These are phyloP conservation scores for Cremastinae sp. DNA, from an alignment of 2,888 invertebrate species.

Conservation along the genomic window DNA sequence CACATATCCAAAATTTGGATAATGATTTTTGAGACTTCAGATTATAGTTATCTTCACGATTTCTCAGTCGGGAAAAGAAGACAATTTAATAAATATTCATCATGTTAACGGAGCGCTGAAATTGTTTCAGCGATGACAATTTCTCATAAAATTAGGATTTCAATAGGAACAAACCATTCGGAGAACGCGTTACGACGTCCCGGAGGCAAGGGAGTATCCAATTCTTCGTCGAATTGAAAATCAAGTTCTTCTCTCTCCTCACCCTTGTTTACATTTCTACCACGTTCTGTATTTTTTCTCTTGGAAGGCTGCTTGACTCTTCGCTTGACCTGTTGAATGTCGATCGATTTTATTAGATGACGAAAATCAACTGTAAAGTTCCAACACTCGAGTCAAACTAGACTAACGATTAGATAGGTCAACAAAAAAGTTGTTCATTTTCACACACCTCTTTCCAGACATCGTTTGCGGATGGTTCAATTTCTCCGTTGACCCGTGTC, in stretches of 20 bases:
- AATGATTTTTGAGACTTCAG: slow-evolving; percentile 52
- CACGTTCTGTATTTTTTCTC: slow-evolving; percentile 72
- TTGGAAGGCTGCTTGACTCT: slow-evolving; percentile 77
- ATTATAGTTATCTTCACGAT: slow-evolving; percentile 61
- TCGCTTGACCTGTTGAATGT: slow-evolving; percentile 78
- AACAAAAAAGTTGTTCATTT: slow-evolving; percentile 18
- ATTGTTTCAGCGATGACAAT: background rate
- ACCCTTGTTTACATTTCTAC: slow-evolving; percentile 67
- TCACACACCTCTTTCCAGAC: slow-evolving; percentile 83
- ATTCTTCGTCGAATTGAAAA: slow-evolving; percentile 98
- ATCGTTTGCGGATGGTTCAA: slow-evolving; percentile 75
- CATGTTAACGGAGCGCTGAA: slow-evolving; percentile 46
- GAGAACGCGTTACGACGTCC: slow-evolving; percentile 92
- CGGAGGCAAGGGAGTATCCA: slow-evolving; percentile 87
- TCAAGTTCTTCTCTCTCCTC: slow-evolving; percentile 91
- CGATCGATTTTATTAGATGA: slow-evolving; percentile 42
- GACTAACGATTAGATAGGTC: too few species aligned
- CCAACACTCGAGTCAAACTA: slow-evolving; percentile 41
- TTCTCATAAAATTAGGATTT: slow-evolving; percentile 4
- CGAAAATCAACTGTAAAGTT: slow-evolving; percentile 12
- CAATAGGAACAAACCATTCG: slow-evolving; percentile 83
- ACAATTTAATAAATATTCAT: slow-evolving; percentile 68
- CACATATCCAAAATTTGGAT: background rate
- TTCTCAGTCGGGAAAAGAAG: slow-evolving; percentile 76
- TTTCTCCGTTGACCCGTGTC: slow-evolving; percentile 68